Base-by-base conservation (phyloP, 1,140 invertebrate genomes). In the Drosophila pectinifera region DNA sequence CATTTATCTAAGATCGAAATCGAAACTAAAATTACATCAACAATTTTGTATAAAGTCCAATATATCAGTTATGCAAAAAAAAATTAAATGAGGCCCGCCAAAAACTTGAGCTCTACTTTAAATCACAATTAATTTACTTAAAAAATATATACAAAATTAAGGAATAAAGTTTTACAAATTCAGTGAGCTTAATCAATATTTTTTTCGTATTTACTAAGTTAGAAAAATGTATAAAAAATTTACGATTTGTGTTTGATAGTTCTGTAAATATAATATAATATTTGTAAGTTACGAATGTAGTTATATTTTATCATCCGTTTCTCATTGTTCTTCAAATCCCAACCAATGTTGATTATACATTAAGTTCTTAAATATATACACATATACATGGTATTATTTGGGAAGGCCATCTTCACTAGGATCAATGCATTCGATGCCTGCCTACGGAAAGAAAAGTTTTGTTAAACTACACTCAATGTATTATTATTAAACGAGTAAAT, bases 201-300 rank as follows among this genome's bases (percentile, higher is more conserved):
- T 20, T 20, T 20, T 34, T 58, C 14, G 55, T 48, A 46, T 57
- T 31, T 7, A 5, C 42, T 58, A 20, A 58, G 43, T 58, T 58
- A 31, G 24, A 31, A 34, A 28, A 28, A 8, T 36, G 53, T 62
- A 57, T 36, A 56, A 28, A 26, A 39, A 39, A n/a, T 31, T 18
- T 20, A n/a, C 46, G 18, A 38, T 31, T 31, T 59, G 11, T 18
- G 43, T 63, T 49, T 6, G 36, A 41, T 67, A 76, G 80, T 81
- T 81, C 76, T 81, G 79, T 81, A 81, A 81, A 81, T 81, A 81
- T 81, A 51, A 51, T 81, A 79, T 77, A 81, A 72, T 73, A 81
- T 81, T 67, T 43, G 34, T 58, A 58, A 58, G 56, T 49, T 51
- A 49, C 48, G 28, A 51, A 34, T 51, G 18, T 51, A 51, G 48